Evolutionary conservation across 2,113 vertebrate genomes (phyloP).

Genomic region (Mola mola): DNA sequence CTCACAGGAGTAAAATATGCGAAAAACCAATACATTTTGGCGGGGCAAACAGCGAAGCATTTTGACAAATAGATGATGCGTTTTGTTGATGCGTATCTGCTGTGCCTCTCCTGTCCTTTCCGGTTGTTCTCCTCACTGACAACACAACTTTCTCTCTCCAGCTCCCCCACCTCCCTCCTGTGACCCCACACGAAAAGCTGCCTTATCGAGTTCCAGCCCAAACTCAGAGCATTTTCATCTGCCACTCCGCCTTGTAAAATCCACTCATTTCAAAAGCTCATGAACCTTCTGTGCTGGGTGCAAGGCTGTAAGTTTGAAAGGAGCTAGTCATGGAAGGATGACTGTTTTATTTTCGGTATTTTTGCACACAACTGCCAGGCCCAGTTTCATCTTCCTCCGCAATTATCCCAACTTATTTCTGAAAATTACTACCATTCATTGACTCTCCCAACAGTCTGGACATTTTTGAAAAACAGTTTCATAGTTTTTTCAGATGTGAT

Average conservation of each 20-base stretch:
- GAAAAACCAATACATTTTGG: constrained; percentile 36
- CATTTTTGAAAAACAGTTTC: no score
- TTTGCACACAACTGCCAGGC: neutral
- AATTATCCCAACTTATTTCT: constrained; percentile 18
- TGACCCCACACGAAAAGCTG: constrained; percentile 37
- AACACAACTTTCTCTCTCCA: constrained; percentile 49
- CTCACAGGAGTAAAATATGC: constrained; percentile 40
- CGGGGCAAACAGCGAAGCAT: constrained; percentile 18
- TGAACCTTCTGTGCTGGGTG: constrained; percentile 13
- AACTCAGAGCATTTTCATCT: constrained; percentile 30
- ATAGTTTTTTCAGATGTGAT: no score
- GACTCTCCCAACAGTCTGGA: constrained; percentile 1
- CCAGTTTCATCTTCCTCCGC: neutral
- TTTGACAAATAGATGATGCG: constrained; percentile 47
- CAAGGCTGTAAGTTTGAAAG: constrained; percentile 24
- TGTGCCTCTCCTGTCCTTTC: constrained; percentile 25
- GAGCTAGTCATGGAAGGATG: constrained; percentile 13
- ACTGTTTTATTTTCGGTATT: constrained; percentile 40
- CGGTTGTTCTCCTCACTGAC: constrained; percentile 53
- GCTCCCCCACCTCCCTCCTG: constrained; percentile 17
- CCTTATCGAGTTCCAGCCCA: constrained; percentile 43
- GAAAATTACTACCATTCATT: constrained; percentile 6
- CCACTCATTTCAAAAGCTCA: constrained; percentile 34
- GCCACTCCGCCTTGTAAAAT: constrained; percentile 28
- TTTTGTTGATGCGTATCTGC: constrained; percentile 54